phyloP scores from a whole-genome alignment of 2,888 invertebrate species.

The Linnaemya tessellans region DNA sequence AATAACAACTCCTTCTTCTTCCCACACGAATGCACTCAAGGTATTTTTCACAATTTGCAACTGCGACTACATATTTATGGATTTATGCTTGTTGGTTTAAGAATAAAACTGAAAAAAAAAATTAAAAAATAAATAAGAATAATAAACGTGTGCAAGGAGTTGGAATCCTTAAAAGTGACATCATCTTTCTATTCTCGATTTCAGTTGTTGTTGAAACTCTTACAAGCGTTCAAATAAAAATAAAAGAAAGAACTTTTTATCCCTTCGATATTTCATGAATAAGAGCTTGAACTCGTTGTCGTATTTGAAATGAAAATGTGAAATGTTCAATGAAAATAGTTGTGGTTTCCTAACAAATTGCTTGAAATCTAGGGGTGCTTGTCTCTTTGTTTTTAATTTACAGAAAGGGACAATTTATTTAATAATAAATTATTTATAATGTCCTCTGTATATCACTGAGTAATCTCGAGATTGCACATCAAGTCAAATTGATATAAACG shows the following conservation, averaged over 20 bases:
- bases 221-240: conserved; percentile 37
- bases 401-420: not conserved
- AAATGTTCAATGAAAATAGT: conserved; percentile 9
- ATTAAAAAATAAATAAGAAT: conserved; percentile 27
- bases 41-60: conserved; percentile 35
- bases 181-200: conserved; percentile 33
- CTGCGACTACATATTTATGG: conserved; percentile 16
- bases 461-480: too few species aligned
- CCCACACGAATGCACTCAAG: conserved; percentile 77
- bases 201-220: conserved; percentile 16
- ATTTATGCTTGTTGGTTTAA: conserved; percentile 14
- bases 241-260: not conserved
- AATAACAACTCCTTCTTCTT: conserved; percentile 75
- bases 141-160: conserved; percentile 54
- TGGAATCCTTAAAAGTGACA: conserved; percentile 64
- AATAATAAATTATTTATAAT: not conserved
- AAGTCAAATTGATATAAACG: too few species aligned
- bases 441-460: too few species aligned
- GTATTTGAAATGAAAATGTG: conserved; percentile 37
- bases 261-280: not conserved
- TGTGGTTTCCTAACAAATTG: conserved; percentile 1
- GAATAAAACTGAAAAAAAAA: conserved; percentile 27
- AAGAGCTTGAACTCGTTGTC: not conserved
- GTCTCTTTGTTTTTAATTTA: not conserved
- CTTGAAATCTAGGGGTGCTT: not conserved